These are phyloP conservation scores for Acanthisitta chloris DNA, from an alignment of 2,113 vertebrate species.

Conservation along the genomic window DNA sequence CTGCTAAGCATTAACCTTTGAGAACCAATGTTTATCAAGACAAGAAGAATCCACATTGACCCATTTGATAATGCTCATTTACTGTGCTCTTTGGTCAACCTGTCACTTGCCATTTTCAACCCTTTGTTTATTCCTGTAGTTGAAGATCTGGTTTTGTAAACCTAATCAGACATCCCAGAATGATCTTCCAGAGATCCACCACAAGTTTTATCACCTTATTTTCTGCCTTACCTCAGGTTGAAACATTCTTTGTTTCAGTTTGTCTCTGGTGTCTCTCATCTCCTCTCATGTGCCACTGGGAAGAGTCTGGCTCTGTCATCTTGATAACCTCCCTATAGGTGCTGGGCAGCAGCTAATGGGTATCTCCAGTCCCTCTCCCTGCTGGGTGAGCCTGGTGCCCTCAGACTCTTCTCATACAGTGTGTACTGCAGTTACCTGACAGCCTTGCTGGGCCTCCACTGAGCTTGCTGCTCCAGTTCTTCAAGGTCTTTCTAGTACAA, in stretches of 20 bases:
- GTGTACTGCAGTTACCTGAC: neutral
- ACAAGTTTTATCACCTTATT: neutral
- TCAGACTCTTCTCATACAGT: neutral
- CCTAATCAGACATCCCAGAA: neutral
- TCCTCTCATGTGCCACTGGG: neutral
- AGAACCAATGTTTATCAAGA: neutral
- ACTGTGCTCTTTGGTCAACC: neutral
- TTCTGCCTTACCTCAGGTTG: neutral
- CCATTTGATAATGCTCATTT: neutral
- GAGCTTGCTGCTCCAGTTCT: neutral
- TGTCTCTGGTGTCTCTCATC: neutral
- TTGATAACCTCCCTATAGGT: neutral
- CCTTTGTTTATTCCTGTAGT: accelerated
- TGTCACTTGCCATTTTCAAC: neutral
- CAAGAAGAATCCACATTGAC: neutral
- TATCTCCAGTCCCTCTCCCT: neutral
- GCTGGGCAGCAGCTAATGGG: neutral
- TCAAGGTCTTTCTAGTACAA: neutral
- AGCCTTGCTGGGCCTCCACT: neutral
- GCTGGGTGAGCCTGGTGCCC: neutral
- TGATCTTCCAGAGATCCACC: neutral
- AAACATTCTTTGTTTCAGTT: neutral
- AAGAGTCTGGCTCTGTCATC: neutral
- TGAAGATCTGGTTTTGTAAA: neutral
- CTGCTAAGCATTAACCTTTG: constrained; percentile 3